phyloP scores from a whole-genome alignment of 2,888 invertebrate genomes.

The Coronaproctus castanopsis region DNA sequence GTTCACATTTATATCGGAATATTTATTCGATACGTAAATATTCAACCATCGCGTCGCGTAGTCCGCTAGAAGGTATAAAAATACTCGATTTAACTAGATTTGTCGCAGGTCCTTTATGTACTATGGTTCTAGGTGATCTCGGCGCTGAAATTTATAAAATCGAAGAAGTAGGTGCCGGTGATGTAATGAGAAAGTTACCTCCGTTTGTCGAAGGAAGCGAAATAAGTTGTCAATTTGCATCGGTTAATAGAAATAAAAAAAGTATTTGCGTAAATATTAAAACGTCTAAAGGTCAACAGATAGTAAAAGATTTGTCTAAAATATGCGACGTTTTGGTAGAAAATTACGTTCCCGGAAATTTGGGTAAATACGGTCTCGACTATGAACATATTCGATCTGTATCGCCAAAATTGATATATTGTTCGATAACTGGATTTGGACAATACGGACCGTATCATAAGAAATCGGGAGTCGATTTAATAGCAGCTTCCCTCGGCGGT shows the following conservation, averaged over 20 bases:
- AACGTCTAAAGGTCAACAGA: constrained; percentile 36
- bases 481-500: constrained; percentile 83
- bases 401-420: constrained; percentile 69
- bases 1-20: neutral
- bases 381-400: constrained; percentile 46
- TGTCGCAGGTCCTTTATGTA: constrained; percentile 83
- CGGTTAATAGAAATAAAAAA: constrained; percentile 85
- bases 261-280: constrained; percentile 77
- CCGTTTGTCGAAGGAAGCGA: constrained; percentile 46
- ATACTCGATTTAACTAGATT: constrained; percentile 67
- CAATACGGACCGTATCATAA: constrained; percentile 61
- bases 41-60: no score
- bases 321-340: constrained; percentile 77
- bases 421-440: constrained; percentile 86
- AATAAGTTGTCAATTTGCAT: constrained; percentile 55
- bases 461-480: constrained; percentile 89
- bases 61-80: constrained; percentile 44
- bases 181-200: constrained; percentile 79
- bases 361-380: constrained; percentile 53
- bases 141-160: constrained; percentile 87
- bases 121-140: constrained; percentile 79
- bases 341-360: constrained; percentile 82
- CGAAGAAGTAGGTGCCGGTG: constrained; percentile 61
- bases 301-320: constrained; percentile 48
- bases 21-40: no score